A percentile compares a stretch with the other conserved stretches of the same genome.
Conservation (phyloP, 2,888 invertebrate genomes). For the Diarsia rubi region DNA sequence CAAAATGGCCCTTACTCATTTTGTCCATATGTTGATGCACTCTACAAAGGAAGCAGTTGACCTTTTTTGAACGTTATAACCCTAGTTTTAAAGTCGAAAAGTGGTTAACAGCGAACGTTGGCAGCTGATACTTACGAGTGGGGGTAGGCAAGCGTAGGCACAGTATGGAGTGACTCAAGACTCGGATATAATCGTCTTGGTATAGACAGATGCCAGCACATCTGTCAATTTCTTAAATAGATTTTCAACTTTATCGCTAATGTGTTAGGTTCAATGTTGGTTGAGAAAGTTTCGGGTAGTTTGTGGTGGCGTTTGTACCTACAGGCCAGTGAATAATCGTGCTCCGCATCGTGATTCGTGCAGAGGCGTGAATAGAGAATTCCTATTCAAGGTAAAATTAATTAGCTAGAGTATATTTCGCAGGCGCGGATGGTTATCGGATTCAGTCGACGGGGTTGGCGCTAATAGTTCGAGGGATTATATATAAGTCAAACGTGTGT, state of each 20-base stretch:
- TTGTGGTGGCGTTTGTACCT: too few relatives aligned
- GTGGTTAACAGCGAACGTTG: background rate
- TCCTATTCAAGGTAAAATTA: background rate
- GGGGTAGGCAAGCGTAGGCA: slow-evolving; percentile 33
- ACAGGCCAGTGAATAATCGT: background rate
- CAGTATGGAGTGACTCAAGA: slow-evolving; percentile 23
- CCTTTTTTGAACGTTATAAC: background rate
- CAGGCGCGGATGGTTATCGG: background rate
- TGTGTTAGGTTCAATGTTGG: too few relatives aligned
- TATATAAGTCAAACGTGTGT: too few relatives aligned
- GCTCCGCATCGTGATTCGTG: background rate
- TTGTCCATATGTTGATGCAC: background rate
- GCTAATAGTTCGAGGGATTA: too few relatives aligned
- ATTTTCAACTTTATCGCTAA: too few relatives aligned
- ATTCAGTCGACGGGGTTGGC: too few relatives aligned
- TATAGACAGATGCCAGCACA: background rate
- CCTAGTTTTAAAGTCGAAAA: background rate
- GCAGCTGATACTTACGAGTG: slow-evolving; percentile 8
- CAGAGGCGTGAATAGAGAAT: background rate
- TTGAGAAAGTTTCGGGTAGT: too few relatives aligned
- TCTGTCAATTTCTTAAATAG: too few relatives aligned
- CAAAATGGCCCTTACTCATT: slow-evolving; percentile 23
- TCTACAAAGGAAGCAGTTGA: background rate
- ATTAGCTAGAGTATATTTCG: background rate
- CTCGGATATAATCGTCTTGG: background rate